These are phyloP conservation scores for Stomorhina lunata DNA, from an alignment of 2,888 invertebrate species.

Conservation along the genomic window DNA sequence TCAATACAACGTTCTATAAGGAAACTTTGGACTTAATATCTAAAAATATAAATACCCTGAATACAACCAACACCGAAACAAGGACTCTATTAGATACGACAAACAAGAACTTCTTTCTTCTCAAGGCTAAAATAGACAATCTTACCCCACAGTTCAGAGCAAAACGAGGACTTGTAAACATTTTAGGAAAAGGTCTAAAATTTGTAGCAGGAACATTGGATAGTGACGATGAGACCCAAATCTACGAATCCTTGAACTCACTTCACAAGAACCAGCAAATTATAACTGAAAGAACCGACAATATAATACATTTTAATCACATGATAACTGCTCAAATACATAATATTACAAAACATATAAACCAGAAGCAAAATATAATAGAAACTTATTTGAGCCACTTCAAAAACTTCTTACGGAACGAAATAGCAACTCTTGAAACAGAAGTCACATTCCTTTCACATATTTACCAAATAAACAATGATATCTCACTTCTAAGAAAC, in stretches of 20 bases:
- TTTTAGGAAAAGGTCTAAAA: background rate
- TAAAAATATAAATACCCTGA: too few species aligned
- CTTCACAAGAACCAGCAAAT: too few species aligned
- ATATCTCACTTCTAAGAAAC: conserved; percentile 45
- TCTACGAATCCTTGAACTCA: background rate
- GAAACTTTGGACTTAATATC: background rate
- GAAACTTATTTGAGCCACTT: too few species aligned
- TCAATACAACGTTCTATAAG: conserved; percentile 1
- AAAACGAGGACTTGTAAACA: background rate
- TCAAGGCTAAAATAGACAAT: background rate
- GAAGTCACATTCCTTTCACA: conserved; percentile 34
- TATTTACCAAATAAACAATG: conserved; percentile 56
- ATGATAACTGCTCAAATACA: too few species aligned
- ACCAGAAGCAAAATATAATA: background rate
- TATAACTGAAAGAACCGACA: too few species aligned
- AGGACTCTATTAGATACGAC: background rate
- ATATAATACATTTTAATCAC: too few species aligned
- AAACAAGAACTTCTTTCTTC: background rate
- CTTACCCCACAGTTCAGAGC: background rate
- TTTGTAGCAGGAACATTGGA: background rate
- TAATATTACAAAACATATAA: background rate
- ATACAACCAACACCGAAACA: background rate
- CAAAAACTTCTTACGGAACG: background rate
- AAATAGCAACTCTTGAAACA: background rate
- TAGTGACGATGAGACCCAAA: background rate